Percentiles rank a stretch among this genome's conserved stretches.
phyloP scores from a whole-genome alignment of 2,888 invertebrate genomes.

The Drosophila paucipuncta region DNA sequence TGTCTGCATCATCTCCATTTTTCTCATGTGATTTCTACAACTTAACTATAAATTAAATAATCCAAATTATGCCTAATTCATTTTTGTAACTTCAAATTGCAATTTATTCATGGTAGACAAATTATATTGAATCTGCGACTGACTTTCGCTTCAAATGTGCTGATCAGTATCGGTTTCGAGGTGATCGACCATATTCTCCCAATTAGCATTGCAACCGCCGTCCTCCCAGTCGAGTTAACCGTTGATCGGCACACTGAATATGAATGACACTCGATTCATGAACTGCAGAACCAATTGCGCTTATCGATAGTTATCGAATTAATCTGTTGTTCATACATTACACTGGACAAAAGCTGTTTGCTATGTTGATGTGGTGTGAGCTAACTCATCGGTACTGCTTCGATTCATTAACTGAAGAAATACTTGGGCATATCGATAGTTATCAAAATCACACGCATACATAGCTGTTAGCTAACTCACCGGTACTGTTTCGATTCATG shows the following conservation, averaged over 20 bases:
- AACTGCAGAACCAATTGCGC: neutral
- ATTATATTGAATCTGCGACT: no score
- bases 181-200: neutral
- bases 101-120: no score
- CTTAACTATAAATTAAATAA: neutral
- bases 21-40: neutral
- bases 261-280: neutral
- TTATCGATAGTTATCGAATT: neutral
- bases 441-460: neutral
- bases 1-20: neutral
- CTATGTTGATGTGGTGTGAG: neutral
- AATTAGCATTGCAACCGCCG: neutral
- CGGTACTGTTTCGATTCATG: neutral
- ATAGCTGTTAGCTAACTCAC: no score
- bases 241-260: neutral
- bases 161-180: neutral
- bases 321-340: neutral
- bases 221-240: neutral
- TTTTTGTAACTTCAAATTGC: no score
- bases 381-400: neutral
- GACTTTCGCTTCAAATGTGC: neutral
- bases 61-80: neutral
- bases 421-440: no score
- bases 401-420: neutral
- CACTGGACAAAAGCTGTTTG: neutral